phyloP scores from a whole-genome alignment of 64 coral and sea anemone species.

The Montipora efflorescens region DNA sequence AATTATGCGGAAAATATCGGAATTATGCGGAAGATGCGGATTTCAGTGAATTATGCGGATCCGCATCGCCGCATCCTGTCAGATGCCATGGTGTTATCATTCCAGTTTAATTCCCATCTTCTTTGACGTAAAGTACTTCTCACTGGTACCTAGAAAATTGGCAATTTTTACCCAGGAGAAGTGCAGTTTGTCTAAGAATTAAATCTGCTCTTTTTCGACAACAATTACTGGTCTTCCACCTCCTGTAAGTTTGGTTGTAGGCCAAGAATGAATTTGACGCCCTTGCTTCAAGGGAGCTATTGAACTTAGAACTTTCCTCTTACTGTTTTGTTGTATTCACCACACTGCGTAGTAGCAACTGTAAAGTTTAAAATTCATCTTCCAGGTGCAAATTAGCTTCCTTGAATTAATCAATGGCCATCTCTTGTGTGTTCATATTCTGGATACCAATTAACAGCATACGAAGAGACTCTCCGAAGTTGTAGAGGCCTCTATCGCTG shows the following conservation, averaged over 20 bases:
- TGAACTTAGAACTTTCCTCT: conserved; percentile 5
- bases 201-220: conserved; percentile 23
- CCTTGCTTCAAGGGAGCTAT: not conserved
- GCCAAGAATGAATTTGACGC: not conserved
- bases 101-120: not conserved
- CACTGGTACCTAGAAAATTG: not conserved
- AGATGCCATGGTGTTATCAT: no score
- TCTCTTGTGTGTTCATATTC: not conserved
- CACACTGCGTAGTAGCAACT: conserved; percentile 17
- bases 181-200: conserved; percentile 33
- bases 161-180: no score
- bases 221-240: conserved; percentile 21
- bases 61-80: no score
- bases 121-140: no score
- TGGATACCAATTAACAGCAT: conserved; percentile 19
- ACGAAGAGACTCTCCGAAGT: conserved; percentile 17
- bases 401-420: not conserved
- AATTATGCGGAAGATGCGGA: no score
- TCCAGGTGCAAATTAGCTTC: not conserved
- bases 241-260: conserved; percentile 16
- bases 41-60: no score
- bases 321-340: conserved; percentile 4
- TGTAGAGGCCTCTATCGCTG: conserved; percentile 12
- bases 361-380: conserved; percentile 30
- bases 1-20: no score